These are phyloP conservation scores for Tipula helvola DNA, from an alignment of 2,888 invertebrate species.

Conservation along the genomic window DNA sequence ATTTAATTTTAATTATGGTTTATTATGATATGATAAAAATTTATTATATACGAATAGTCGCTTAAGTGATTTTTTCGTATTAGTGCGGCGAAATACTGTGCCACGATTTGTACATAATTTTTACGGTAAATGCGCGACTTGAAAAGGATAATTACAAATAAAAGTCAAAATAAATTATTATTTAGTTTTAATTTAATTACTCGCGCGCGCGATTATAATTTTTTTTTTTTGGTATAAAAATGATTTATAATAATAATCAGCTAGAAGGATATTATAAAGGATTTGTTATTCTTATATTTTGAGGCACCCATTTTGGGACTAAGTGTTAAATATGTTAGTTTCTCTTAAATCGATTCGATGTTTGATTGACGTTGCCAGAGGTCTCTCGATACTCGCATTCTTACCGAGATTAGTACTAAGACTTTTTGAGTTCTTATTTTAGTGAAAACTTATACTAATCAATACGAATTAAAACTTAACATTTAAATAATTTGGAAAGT, in stretches of 20 bases:
- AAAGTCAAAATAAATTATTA: background rate
- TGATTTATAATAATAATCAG: background rate
- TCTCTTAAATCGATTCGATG: too few species aligned
- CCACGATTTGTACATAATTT: background rate
- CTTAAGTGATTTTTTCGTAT: background rate
- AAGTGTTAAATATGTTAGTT: too few species aligned
- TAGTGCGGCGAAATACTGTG: background rate
- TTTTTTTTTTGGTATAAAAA: background rate
- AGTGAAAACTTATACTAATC: too few species aligned
- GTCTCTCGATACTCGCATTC: too few species aligned
- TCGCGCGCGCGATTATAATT: background rate
- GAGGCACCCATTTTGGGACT: too few species aligned
- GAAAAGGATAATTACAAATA: background rate
- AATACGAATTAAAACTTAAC: too few species aligned
- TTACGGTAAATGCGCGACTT: background rate
- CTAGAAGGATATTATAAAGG: too few species aligned
- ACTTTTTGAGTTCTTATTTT: too few species aligned
- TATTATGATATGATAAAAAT: background rate
- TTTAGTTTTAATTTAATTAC: background rate
- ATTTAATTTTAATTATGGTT: slow-evolving; percentile 4
- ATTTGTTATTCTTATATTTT: too few species aligned
- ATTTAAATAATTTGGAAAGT: too few species aligned
- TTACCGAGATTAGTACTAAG: too few species aligned
- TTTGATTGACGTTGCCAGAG: too few species aligned
- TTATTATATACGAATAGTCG: background rate